Conservation (phyloP, 2,113 vertebrate genomes). For the Solenodon paradoxus region DNA sequence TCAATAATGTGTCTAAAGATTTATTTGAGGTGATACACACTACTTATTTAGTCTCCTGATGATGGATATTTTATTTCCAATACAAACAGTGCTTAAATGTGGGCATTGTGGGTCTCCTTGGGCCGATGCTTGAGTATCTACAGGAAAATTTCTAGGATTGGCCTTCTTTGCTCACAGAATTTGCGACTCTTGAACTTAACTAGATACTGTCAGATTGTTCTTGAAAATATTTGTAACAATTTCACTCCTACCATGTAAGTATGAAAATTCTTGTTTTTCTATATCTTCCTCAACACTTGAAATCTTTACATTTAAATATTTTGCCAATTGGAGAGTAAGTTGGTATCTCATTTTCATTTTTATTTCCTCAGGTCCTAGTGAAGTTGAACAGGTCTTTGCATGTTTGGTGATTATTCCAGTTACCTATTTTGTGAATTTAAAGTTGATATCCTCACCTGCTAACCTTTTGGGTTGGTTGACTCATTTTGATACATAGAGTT, state of each 20-base stretch:
- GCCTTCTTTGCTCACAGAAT: too few relatives aligned
- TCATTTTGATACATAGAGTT: neutral
- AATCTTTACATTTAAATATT: neutral
- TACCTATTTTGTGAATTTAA: neutral
- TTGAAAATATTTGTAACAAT: neutral
- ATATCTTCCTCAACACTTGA: neutral
- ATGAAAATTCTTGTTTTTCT: neutral
- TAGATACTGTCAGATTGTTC: neutral
- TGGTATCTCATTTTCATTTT: neutral
- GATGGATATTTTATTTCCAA: neutral
- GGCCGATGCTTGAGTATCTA: neutral
- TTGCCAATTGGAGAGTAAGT: neutral
- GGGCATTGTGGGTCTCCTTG: neutral
- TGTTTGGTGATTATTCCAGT: neutral
- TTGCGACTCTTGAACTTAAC: neutral
- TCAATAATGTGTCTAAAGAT: neutral
- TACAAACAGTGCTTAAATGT: neutral
- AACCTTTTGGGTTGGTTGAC: neutral
- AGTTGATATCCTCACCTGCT: neutral
- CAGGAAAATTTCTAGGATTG: neutral
- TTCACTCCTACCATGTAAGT: neutral
- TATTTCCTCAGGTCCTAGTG: neutral
- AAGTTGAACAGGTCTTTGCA: neutral
- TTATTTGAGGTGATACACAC: neutral
- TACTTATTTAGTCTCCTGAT: neutral